Evolutionary conservation across 2,797 vertebrate genomes (phyloP), one percentile per base, ranked within the genome.

Genomic region (Myripristis murdjan): DNA sequence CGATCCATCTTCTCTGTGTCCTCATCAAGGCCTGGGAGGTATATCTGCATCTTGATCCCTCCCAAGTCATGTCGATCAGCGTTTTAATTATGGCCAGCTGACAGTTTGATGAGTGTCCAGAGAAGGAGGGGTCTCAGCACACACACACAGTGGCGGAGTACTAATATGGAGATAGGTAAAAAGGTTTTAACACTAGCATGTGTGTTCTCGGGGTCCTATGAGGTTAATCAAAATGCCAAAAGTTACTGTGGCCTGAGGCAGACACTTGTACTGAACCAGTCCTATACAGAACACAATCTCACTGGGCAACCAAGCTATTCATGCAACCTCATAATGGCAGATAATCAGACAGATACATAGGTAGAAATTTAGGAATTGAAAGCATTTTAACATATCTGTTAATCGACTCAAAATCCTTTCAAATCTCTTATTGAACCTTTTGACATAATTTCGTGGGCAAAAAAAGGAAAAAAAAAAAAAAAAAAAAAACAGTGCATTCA

Each of bases 51-150:
- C 65, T 44, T 62, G 54, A 56, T 52, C 65, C 82, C 62, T 77
- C 75, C 69, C 44, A 58, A 83, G 74, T 73, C 54, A 9, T 41
- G 66, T 63, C 53, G 26, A 22, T 28, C 49, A 43, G 69, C 53
- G 73, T 57, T 92, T 91, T 91, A 93, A 91, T 91, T 90, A 93
- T 72, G 87, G 85, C 66, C 84, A 92, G 89, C 74, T 93, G 93
- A 94, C 92, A 94, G 91, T 90, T 92, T 93, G 81, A 93, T 71
- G 86, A 79, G 90, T 20, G 69, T 62, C 43, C 20, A 44, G 47
- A 54, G 49, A 35, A 48, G 62, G 77, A 57, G 75, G 71, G 48
- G 35, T 31, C 41, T 65, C 41, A 41, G 7, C 55, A 61, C 70
- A 60, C 41, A 60, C 41, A 44, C 28, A n/a, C n/a, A n/a, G 49